Evolutionary conservation across 2,797 vertebrate species (phyloP), one percentile per base, ranked within the genome.

Genomic region (Pyrocephalus nanus): DNA sequence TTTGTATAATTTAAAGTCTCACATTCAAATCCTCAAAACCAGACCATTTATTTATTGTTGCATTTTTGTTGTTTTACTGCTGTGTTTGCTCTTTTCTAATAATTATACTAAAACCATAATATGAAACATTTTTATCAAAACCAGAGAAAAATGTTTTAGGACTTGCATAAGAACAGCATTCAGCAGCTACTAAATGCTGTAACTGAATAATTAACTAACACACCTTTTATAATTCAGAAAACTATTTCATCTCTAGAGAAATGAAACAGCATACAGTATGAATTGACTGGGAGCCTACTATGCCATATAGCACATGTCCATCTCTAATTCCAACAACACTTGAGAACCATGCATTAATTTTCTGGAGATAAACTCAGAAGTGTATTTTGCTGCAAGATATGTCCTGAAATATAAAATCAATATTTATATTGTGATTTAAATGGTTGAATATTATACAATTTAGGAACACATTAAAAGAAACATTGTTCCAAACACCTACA

Each of bases 1-100:
- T 90, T 54, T 90, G 88, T 95, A 45, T 71, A 75, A 86, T 25
- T 80, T 79, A 81, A 92, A 54, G 61, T 38, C 38, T 75, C 85
- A 84, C 43, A 79, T 73, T 76, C 27, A 84, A 81, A 92, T 67
- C 40, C 73, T 80, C 54, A 88, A 94, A 96, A 93, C 57, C 8
- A 86, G n/a, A 62, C 4, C 0, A 0, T 34, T 54, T 69, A 61
- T 71, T 72, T 75, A 55, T 55, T 85, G 34, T 38, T 88, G 32
- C 17, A 67, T 45, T 91, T 81, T 36, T 48, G 62, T 4, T 43
- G 55, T 53, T 83, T 77, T 48, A 57, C 47, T 76, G 67, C 47
- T 85, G 19, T 29, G 15, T 50, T 89, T 64, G 34, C 2, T 54
- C 11, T 80, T 62, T 77, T 47, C 75, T 93, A 26, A 45, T 90